Evolutionary conservation across 2,888 invertebrate species (phyloP).

Genomic region (Cataglyphis livida): DNA sequence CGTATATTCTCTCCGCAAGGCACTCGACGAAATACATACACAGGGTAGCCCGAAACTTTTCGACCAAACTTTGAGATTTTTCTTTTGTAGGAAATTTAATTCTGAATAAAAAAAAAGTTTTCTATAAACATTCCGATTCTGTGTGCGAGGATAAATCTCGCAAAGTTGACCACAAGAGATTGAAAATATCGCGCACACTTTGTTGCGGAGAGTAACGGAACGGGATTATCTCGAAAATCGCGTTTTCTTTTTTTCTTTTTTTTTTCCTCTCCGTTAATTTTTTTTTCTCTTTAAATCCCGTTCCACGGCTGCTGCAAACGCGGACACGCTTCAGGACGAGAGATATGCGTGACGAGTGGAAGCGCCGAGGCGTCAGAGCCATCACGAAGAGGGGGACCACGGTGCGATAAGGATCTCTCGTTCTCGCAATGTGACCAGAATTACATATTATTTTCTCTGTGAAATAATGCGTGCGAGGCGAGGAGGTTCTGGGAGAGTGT

Average conservation of each 20-base stretch:
- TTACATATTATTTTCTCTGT: conserved; percentile 79
- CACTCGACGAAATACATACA: neutral
- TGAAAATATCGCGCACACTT: neutral
- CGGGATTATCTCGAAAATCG: conserved; percentile 1
- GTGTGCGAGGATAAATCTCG: neutral
- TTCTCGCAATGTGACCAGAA: conserved; percentile 81
- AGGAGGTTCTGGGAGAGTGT: conserved; percentile 79
- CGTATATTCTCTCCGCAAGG: neutral
- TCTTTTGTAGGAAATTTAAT: too few species aligned
- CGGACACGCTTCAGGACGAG: conserved; percentile 47
- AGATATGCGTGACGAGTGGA: conserved; percentile 75
- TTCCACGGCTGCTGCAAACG: conserved; percentile 40
- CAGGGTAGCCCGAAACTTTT: too few species aligned
- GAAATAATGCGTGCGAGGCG: conserved; percentile 78
- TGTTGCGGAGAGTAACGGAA: neutral
- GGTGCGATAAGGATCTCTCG: conserved; percentile 79
- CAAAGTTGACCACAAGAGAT: neutral
- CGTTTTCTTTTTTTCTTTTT: neutral
- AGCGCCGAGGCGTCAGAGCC: conserved; percentile 77
- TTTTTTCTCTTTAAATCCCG: conserved; percentile 28
- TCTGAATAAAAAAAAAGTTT: too few species aligned
- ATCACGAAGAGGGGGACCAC: conserved; percentile 66
- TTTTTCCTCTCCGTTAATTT: neutral
- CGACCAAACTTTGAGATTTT: too few species aligned
- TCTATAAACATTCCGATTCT: neutral